Evolutionary conservation across 2,888 invertebrate species (phyloP).

Genomic region (Trichopoda pennipes): DNA sequence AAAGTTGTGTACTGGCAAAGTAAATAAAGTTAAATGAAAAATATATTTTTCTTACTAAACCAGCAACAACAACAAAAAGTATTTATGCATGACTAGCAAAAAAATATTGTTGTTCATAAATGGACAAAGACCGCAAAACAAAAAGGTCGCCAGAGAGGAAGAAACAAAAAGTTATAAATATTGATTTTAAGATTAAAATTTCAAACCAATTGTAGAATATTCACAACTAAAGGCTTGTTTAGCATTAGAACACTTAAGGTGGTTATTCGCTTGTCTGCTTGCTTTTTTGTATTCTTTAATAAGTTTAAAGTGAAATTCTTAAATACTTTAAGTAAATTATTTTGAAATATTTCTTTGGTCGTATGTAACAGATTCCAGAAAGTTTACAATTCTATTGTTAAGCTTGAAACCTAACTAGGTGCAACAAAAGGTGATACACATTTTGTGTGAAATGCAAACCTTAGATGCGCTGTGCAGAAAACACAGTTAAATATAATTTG

Average conservation of each 20-base stretch:
- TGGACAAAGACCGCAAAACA: conserved; percentile 8
- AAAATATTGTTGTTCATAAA: conserved; percentile 49
- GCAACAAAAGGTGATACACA: no score
- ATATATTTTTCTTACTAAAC: conserved; percentile 40
- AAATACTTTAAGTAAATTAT: neutral
- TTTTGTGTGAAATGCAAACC: no score
- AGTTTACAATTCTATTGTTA: no score
- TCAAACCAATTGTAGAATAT: conserved; percentile 45
- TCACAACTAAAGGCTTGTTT: conserved; percentile 36
- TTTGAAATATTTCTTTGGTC: no score
- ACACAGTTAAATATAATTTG: no score
- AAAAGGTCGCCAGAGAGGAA: neutral
- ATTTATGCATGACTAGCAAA: conserved; percentile 49
- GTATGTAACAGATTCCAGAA: no score
- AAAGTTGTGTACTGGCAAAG: conserved; percentile 42
- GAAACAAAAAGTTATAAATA: conserved; percentile 35
- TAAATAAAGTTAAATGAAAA: conserved; percentile 55
- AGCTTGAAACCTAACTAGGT: no score
- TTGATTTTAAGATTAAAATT: conserved; percentile 59
- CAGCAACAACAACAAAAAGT: conserved; percentile 20
- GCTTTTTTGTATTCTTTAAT: neutral
- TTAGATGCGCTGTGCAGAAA: no score
- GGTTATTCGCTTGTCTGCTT: conserved; percentile 10
- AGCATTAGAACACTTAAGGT: conserved; percentile 30
- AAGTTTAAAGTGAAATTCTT: conserved; percentile 6